A percentile compares a stretch with the other conserved stretches of the same genome.
Conservation (phyloP, 1,140 invertebrate species). For the Hermetia illucens region DNA sequence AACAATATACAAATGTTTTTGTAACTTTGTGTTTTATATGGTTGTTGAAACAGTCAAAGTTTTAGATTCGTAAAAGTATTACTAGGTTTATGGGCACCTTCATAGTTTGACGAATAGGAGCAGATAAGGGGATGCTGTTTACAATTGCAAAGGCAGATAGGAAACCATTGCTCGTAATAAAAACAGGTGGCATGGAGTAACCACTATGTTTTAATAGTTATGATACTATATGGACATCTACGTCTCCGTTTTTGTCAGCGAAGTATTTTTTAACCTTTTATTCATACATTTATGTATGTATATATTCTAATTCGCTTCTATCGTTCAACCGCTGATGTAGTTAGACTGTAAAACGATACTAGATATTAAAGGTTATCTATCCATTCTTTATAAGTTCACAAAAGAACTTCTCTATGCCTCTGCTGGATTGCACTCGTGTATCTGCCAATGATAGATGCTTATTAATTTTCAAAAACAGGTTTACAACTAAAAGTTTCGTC, state of each 20-base stretch:
- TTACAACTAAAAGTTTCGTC: slow-evolving; percentile 11
- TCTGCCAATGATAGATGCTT: too few species aligned
- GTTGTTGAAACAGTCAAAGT: too few species aligned
- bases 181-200: not conserved
- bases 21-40: too few species aligned
- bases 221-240: not conserved
- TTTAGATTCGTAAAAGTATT: too few species aligned
- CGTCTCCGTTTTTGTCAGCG: not conserved
- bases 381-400: too few species aligned
- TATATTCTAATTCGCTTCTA: not conserved
- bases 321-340: not conserved
- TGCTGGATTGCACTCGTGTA: too few species aligned
- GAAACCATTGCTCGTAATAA: not conserved
- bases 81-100: too few species aligned
- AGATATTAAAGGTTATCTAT: not conserved
- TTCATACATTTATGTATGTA: not conserved
- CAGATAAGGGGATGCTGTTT: too few species aligned
- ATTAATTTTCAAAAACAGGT: not conserved
- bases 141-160: not conserved
- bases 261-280: not conserved
- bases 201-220: not conserved
- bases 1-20: too few species aligned
- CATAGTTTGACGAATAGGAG: too few species aligned
- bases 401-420: too few species aligned
- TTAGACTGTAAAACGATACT: not conserved